Conservation (phyloP, 2,888 invertebrate genomes). For the Orchesellides sinensis region DNA sequence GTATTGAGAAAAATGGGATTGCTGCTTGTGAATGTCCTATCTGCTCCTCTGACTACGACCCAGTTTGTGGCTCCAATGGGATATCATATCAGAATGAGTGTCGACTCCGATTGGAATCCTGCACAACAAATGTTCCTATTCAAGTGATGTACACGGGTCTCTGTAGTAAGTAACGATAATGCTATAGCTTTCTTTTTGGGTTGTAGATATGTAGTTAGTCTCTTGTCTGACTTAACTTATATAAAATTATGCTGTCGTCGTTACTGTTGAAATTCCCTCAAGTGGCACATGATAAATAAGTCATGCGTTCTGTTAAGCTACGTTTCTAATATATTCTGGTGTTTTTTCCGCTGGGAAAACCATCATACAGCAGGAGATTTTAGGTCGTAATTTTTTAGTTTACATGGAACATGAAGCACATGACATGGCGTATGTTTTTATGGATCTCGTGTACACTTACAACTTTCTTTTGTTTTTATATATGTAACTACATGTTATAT, state of each 20-base stretch:
- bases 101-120: conserved; percentile 88
- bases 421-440: conserved; percentile 31
- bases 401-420: neutral
- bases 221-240: neutral
- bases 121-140: conserved; percentile 86
- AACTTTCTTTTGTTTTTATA: no score
- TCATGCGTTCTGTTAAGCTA: conserved; percentile 20
- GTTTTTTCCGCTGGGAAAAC: conserved; percentile 44
- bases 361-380: conserved; percentile 5
- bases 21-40: conserved; percentile 91
- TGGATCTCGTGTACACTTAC: no score
- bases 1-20: conserved; percentile 83
- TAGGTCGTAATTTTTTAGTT: neutral
- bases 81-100: conserved; percentile 89
- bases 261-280: conserved; percentile 32
- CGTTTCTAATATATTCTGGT: conserved; percentile 37
- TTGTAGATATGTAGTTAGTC: conserved; percentile 11
- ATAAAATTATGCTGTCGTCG: conserved; percentile 4
- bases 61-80: conserved; percentile 87
- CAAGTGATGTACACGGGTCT: conserved; percentile 88
- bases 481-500: no score
- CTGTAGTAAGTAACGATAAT: conserved; percentile 86
- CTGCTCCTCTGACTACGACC: conserved; percentile 90
- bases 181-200: neutral
- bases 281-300: conserved; percentile 49